phyloP scores from a whole-genome alignment of 2,797 vertebrate genomes.

The Syngnathus acus region DNA sequence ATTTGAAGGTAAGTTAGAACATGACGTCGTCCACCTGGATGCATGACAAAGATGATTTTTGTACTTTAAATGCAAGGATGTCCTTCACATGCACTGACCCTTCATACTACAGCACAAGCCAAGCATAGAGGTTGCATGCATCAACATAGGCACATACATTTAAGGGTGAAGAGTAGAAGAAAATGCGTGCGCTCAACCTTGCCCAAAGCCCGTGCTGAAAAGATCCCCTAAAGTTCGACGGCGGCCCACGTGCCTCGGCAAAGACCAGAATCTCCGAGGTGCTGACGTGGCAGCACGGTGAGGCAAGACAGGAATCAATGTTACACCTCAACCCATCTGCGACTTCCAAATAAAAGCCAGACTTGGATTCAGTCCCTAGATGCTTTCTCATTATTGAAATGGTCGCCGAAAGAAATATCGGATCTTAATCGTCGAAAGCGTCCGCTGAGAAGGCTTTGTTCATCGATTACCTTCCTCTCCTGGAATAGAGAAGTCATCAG shows the following conservation, averaged over 20 bases:
- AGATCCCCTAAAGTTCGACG: constrained; percentile 97
- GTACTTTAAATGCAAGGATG: neutral
- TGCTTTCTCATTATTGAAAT: neutral
- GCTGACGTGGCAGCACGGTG: constrained; percentile 77
- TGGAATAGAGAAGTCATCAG: constrained; percentile 86
- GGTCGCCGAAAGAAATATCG: neutral
- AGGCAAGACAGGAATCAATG: constrained; percentile 76
- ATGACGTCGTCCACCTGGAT: neutral
- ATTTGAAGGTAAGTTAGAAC: neutral
- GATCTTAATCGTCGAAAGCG: neutral
- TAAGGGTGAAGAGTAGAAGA: constrained; percentile 36
- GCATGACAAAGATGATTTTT: neutral
- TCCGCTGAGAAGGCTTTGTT: neutral
- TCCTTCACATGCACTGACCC: constrained; percentile 36
- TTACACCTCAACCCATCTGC: constrained; percentile 35
- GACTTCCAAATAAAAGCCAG: constrained; percentile 21
- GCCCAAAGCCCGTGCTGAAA: constrained; percentile 89
- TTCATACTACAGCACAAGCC: constrained; percentile 28
- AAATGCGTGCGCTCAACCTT: constrained; percentile 84
- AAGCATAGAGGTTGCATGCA: constrained; percentile 25
- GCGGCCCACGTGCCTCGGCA: constrained; percentile 87
- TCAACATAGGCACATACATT: constrained; percentile 28
- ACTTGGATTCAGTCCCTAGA: neutral
- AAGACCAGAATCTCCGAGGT: constrained; percentile 93
- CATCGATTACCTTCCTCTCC: constrained; percentile 84